These are phyloP conservation scores for Antechinus flavipes DNA, from an alignment of 2,113 vertebrate species.

Conservation along the genomic window DNA sequence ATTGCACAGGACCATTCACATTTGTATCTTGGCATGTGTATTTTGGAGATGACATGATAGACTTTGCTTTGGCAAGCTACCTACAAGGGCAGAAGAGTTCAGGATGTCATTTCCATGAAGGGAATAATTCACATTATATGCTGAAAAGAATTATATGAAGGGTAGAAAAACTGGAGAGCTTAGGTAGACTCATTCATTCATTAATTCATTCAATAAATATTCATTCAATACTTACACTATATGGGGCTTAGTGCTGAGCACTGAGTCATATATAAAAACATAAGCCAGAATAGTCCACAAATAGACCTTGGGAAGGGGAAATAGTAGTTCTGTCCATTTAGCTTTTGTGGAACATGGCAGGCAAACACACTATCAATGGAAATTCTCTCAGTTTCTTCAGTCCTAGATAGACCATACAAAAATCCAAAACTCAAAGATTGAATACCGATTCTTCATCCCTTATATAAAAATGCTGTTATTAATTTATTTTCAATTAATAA, in stretches of 20 bases:
- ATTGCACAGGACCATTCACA: slow-evolving; percentile 75
- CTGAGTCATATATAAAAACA: not conserved
- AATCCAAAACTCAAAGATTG: not conserved
- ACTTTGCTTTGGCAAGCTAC: slow-evolving; percentile 78
- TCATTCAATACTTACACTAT: not conserved
- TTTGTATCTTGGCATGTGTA: slow-evolving; percentile 78
- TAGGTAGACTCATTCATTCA: slow-evolving; percentile 4
- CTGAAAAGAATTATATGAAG: slow-evolving; percentile 71
- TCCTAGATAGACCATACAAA: not conserved
- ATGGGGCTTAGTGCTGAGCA: not conserved
- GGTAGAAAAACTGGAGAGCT: slow-evolving; percentile 55
- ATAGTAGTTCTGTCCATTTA: not conserved
- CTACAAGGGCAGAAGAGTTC: slow-evolving; percentile 60
- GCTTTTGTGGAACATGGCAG: not conserved
- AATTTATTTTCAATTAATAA: not conserved
- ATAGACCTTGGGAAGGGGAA: not conserved
- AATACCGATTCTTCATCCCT: not conserved
- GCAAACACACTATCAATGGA: not conserved
- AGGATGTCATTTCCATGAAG: slow-evolving; percentile 77
- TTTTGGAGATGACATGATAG: slow-evolving; percentile 72
- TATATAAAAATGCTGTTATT: not conserved
- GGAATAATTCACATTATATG: slow-evolving; percentile 75
- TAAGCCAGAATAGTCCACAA: not conserved
- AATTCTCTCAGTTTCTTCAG: not conserved
- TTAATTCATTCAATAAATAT: not conserved